Evolutionary conservation across 2,113 vertebrate genomes (phyloP).

Genomic region (Phaethornis superciliosus): DNA sequence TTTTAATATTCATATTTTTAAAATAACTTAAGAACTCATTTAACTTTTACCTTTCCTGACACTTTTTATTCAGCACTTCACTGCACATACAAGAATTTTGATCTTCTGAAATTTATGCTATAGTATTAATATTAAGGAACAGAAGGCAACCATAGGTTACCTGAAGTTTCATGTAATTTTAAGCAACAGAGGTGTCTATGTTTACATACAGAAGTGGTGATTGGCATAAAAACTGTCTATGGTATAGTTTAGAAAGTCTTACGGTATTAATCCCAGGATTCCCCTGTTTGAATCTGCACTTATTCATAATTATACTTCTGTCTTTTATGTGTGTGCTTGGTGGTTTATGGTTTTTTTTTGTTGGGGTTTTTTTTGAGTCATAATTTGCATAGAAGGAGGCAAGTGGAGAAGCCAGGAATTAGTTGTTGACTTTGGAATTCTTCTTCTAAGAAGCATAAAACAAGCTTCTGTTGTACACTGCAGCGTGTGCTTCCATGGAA

Average conservation of each 20-base stretch:
- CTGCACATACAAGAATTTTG: background rate
- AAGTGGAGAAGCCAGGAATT: background rate
- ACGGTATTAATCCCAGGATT: accelerated
- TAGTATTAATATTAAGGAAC: background rate
- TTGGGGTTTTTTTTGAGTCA: background rate
- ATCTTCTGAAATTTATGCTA: background rate
- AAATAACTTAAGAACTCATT: background rate
- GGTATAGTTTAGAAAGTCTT: background rate
- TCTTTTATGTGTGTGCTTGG: background rate
- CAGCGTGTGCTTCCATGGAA: background rate
- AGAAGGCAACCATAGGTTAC: background rate
- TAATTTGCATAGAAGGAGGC: background rate
- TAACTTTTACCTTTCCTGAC: background rate
- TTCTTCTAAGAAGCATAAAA: background rate
- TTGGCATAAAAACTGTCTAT: background rate
- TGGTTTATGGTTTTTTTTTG: background rate
- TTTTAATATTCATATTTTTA: background rate
- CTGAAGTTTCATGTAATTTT: background rate
- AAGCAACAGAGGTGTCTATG: background rate
- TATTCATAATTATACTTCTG: background rate
- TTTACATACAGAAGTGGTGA: background rate
- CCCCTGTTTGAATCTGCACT: background rate
- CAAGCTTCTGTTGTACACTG: background rate
- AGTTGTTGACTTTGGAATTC: background rate
- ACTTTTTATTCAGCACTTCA: background rate